Evolutionary conservation across 1,140 invertebrate genomes (phyloP), one percentile per base, ranked within the genome.

Genomic region (Gonatopus flavifemur): DNA sequence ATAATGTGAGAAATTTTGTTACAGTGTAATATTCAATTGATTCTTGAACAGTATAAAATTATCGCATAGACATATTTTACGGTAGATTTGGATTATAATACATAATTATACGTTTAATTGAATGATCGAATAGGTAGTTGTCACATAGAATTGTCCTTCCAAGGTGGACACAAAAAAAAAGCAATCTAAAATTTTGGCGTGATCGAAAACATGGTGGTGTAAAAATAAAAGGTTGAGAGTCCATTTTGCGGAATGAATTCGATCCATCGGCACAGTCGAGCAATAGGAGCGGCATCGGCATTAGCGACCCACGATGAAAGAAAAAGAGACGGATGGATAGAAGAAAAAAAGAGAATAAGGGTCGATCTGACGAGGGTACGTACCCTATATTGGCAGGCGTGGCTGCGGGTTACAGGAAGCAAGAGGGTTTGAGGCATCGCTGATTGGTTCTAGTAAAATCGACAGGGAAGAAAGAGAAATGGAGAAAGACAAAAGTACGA

Each of bases 321-420:
- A 42, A 44, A 43, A 33, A 53, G 43, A 46, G 38, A 30, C 41
- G 37, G 39, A 47, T 15, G 58, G 46, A 57, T 42, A 57, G 52
- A 58, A 55, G 39, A 49, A 59, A 59, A 65, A 55, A 58, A 69
- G 66, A 69, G 66, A 52, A 62, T 66, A 69, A 67, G 62, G 65
- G 67, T 69, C 62, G 67, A 61, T 66, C 61, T 69, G 68, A 70
- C 65, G 60, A 69, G 65, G 65, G 59, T 64, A 57, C 53, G 58
- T 61, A 60, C 57, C 54, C 57, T 74, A 73, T 74, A 76, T 76
- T 76, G 74, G 75, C 76, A 77, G 74, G 75, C 74, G 74, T 78
- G 76, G 76, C 72, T 68, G 70, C 46, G 58, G 68, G 57, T 36
- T 64, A 50, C 45, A 55, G 68, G 70, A 65, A 64, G 68, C 60